A percentile compares a stretch with the other conserved stretches of the same genome.
These are phyloP conservation scores for Epizoanthus illoricatus DNA, from an alignment of 92 coral and sea anemone species.

Conservation along the genomic window DNA sequence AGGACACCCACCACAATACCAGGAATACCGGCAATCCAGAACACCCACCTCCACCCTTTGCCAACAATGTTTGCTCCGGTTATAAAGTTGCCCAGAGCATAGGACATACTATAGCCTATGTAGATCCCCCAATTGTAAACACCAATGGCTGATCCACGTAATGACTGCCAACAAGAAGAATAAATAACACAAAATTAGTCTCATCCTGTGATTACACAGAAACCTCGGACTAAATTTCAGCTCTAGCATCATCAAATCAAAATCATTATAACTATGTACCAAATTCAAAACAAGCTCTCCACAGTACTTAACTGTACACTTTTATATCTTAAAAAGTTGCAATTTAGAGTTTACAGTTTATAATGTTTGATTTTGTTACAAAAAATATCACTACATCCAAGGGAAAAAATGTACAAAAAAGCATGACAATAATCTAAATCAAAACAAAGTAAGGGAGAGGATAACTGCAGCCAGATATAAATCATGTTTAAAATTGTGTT, in stretches of 20 bases:
- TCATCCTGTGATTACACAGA: no score
- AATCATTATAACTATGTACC: no score
- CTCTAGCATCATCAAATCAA: no score
- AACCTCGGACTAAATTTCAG: no score
- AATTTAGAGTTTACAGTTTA: no score
- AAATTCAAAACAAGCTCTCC: no score
- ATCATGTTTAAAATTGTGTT: no score
- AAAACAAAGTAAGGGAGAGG: no score
- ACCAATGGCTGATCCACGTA: slow-evolving; percentile 96
- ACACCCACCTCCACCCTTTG: slow-evolving; percentile 99
- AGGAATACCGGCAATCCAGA: slow-evolving; percentile 96
- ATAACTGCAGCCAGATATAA: no score
- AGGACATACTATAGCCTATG: slow-evolving; percentile 95
- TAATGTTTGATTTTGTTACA: no score
- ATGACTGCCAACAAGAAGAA: slow-evolving; percentile 46
- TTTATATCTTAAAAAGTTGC: not conserved
- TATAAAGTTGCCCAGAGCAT: slow-evolving; percentile 94
- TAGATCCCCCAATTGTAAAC: slow-evolving; percentile 99
- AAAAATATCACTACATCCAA: not conserved
- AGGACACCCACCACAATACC: slow-evolving; percentile 80
- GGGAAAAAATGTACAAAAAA: not conserved
- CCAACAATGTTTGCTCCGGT: slow-evolving; percentile 81
- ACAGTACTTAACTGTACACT: not conserved
- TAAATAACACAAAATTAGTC: not conserved
- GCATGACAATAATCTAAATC: not conserved